Percentiles rank a stretch among this genome's conserved stretches.
Conservation (phyloP, 2,888 invertebrate species). For the Sylvicola cinctus region DNA sequence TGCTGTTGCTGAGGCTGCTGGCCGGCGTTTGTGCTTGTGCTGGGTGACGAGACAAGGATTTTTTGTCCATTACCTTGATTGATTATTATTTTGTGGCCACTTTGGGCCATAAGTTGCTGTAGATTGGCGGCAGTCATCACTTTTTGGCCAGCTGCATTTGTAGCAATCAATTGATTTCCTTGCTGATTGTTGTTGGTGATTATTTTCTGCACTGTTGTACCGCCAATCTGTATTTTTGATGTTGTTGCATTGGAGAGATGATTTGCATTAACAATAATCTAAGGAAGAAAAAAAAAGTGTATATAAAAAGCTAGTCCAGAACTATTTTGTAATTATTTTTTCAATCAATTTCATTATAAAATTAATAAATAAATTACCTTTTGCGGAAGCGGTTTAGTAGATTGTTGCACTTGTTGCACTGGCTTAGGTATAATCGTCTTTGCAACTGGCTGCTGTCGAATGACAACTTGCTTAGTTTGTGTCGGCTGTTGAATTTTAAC, state of each 20-base stretch:
- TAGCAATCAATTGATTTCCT: constrained; percentile 10
- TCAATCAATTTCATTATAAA: constrained; percentile 2
- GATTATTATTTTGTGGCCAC: constrained; percentile 25
- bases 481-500: background rate
- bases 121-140: constrained; percentile 12
- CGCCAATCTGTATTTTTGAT: constrained; percentile 1
- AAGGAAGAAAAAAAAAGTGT: constrained; percentile 4
- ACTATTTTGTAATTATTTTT: too few relatives aligned
- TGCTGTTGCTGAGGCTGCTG: constrained; percentile 6
- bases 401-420: constrained; percentile 8
- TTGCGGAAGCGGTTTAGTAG: constrained; percentile 11
- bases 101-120: constrained; percentile 21
- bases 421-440: constrained; percentile 5
- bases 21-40: constrained; percentile 3
- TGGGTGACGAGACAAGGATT: constrained; percentile 18
- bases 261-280: constrained; percentile 6
- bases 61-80: constrained; percentile 16
- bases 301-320: constrained; percentile 7
- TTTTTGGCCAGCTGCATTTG: constrained; percentile 10
- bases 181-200: constrained; percentile 6
- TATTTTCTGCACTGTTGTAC: constrained; percentile 3
- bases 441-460: constrained; percentile 10
- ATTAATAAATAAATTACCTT: constrained; percentile 11
- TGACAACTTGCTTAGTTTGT: constrained; percentile 9
- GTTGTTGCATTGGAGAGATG: constrained; percentile 4